Conservation (phyloP, 30 jellyfish, hydroid and myxozoan genomes). For the Turritopsis rubra region DNA sequence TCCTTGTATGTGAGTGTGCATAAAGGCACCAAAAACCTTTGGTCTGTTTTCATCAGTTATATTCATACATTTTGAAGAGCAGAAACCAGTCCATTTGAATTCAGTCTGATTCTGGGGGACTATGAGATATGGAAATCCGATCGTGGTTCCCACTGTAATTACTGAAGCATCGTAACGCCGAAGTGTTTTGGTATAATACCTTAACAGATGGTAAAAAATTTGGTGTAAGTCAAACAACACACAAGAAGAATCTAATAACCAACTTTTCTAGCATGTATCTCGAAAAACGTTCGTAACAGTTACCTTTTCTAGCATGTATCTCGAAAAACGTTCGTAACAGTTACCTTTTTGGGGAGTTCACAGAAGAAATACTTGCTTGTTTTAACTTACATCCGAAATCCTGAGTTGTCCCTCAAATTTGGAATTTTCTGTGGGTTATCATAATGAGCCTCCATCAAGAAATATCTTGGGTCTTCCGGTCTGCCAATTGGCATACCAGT, state of each 20-base stretch:
- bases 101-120: conserved; percentile 30
- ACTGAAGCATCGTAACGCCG: background rate
- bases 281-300: too few species aligned
- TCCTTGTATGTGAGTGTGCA: conserved; percentile 45
- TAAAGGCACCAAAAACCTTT: conserved; percentile 43
- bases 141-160: conserved; percentile 7
- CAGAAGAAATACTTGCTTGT: background rate
- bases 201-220: background rate
- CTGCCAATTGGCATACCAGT: conserved; percentile 40
- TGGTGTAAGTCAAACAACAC: background rate
- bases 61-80: conserved; percentile 20
- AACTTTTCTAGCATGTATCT: too few species aligned
- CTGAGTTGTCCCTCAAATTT: conserved; percentile 38
- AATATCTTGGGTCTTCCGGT: conserved; percentile 5
- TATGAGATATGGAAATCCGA: background rate
- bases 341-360: too few species aligned
- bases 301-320: too few species aligned
- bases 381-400: conserved; percentile 22
- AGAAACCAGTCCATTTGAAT: conserved; percentile 21
- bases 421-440: background rate
- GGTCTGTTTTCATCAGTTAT: conserved; percentile 16
- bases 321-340: too few species aligned
- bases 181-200: background rate
- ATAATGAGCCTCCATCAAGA: conserved; percentile 23
- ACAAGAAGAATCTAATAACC: too few species aligned